Percentiles rank a stretch among this genome's conserved stretches.
phyloP scores from a whole-genome alignment of 2,113 vertebrate species.

The cat (Felis catus) region DNA sequence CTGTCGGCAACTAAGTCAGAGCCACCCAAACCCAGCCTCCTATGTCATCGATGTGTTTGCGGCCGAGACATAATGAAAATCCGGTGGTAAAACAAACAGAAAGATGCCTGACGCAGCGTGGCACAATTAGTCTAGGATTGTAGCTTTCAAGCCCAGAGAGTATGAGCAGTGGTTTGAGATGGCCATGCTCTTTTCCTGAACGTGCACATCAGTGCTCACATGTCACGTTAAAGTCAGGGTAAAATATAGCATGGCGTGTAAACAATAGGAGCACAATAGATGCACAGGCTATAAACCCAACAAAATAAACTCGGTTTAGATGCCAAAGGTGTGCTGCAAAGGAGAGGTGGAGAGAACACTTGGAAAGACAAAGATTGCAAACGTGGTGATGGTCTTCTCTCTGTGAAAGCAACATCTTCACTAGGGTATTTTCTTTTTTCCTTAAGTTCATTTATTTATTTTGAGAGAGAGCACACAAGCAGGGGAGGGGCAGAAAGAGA shows the following conservation, averaged over 20 bases:
- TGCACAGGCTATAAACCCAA: background rate
- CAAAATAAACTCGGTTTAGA: background rate
- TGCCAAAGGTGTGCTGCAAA: background rate
- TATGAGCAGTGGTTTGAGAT: background rate
- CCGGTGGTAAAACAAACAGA: background rate
- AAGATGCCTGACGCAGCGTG: background rate
- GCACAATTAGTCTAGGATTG: background rate
- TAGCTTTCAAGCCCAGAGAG: background rate
- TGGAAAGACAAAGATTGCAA: background rate
- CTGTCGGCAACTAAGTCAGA: conserved; percentile 5
- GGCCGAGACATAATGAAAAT: background rate
- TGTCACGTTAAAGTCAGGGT: background rate
- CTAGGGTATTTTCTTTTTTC: background rate
- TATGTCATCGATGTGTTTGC: background rate
- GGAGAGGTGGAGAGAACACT: background rate
- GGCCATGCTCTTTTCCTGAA: background rate
- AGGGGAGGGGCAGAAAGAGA: too few species aligned
- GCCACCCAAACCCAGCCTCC: background rate
- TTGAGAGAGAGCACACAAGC: too few species aligned
- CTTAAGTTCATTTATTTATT: too few species aligned
- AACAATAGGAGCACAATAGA: too few species aligned
- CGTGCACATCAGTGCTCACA: accelerated
- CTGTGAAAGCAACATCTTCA: background rate
- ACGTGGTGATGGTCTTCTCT: accelerated
- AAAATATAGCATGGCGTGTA: background rate